These are phyloP conservation scores for Cloeon dipterum DNA, from an alignment of 2,888 invertebrate species.

Conservation along the genomic window DNA sequence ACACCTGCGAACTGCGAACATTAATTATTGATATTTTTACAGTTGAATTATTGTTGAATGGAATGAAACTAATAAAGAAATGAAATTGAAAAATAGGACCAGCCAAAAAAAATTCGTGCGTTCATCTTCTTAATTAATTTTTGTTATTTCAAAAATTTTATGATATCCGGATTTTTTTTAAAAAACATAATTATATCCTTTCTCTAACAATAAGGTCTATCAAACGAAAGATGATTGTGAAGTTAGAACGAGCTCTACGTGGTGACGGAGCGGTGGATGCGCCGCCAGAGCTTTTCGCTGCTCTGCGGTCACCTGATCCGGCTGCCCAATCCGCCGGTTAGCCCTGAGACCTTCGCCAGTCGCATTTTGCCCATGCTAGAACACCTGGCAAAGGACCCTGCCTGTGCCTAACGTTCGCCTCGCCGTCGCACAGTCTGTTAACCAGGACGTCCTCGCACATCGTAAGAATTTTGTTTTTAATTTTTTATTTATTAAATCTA, in stretches of 20 bases:
- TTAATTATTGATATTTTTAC: no score
- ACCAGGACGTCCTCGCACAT: conserved; percentile 22
- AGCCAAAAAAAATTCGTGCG: no score
- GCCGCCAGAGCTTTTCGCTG: conserved; percentile 38
- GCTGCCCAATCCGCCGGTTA: conserved; percentile 10
- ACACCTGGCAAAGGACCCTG: conserved; percentile 35
- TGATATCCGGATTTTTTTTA: no score
- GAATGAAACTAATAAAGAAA: no score
- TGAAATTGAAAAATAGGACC: no score
- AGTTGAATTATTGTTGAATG: no score
- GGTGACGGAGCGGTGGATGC: conserved; percentile 33
- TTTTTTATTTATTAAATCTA: background rate
- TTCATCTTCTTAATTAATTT: no score
- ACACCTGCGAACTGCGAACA: no score
- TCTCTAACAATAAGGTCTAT: no score
- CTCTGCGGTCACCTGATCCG: conserved; percentile 31
- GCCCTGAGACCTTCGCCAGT: conserved; percentile 22
- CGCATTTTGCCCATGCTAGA: conserved; percentile 38
- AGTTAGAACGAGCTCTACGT: conserved; percentile 37
- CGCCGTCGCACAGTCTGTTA: conserved; percentile 38
- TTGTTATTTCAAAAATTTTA: no score
- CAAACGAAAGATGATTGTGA: no score
- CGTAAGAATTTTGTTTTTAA: conserved; percentile 22
- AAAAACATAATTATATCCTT: no score
- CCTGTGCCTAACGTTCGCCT: conserved; percentile 50